Evolutionary conservation across 2,888 invertebrate genomes (phyloP).

Genomic region (Erebia palarica): DNA sequence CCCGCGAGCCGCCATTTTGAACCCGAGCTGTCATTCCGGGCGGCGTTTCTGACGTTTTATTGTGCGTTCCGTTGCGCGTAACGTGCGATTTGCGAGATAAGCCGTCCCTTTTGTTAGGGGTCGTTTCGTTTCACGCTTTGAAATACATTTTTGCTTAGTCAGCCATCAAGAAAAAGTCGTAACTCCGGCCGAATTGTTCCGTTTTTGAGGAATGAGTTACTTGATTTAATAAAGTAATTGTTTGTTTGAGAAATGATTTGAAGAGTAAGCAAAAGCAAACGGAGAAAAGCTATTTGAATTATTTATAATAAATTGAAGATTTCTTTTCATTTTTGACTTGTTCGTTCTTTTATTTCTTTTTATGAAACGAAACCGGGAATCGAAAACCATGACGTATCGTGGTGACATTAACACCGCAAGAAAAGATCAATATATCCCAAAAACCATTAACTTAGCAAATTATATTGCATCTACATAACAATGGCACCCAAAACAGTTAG

Average conservation of each 20-base stretch:
- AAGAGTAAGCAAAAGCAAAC: constrained; percentile 7
- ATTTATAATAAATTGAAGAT: constrained; percentile 13
- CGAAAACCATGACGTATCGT: not conserved
- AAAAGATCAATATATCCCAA: not conserved
- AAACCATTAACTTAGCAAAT: constrained; percentile 29
- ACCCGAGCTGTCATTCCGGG: constrained; percentile 60
- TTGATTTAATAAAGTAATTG: constrained; percentile 27
- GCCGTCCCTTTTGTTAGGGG: constrained; percentile 33
- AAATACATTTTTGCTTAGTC: constrained; percentile 39
- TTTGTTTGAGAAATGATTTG: constrained; percentile 39
- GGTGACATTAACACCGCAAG: not conserved
- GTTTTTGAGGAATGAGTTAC: constrained; percentile 19
- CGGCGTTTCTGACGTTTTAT: constrained; percentile 60
- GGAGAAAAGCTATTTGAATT: constrained; percentile 24
- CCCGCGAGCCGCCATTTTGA: constrained; percentile 59
- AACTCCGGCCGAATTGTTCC: constrained; percentile 21
- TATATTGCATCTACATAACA: constrained; percentile 36
- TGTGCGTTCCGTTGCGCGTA: constrained; percentile 47
- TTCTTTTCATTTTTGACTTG: not conserved
- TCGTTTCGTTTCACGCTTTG: constrained; percentile 34
- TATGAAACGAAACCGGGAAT: not conserved
- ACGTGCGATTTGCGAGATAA: constrained; percentile 41
- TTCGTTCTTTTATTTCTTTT: not conserved
- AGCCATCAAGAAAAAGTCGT: constrained; percentile 36
- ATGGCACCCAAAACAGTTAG: constrained; percentile 33